Evolutionary conservation across 2,888 invertebrate species (phyloP), one percentile per base, ranked within the genome.

Genomic region (Dryobota labecula): DNA sequence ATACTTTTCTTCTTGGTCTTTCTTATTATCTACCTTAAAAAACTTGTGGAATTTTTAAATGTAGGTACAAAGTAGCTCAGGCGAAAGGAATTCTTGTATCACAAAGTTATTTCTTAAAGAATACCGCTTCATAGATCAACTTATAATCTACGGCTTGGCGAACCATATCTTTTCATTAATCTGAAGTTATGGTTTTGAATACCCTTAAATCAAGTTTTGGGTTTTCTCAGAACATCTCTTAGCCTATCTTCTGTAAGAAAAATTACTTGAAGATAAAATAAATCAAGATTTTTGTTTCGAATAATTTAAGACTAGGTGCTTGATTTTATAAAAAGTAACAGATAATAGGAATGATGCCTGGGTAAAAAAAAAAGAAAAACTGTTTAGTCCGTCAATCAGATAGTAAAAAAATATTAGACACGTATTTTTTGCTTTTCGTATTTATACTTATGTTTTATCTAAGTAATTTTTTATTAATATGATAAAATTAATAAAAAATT

Each of bases 21-120:
- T 84, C 57, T 76, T 76, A 62, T 58, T 73, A 58, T 67, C 33
- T 36, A 67, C 53, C 56, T 67, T 73, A 43, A 70, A 84, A 81
- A 62, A 65, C 49, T 60, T 70, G 57, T 49, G 73, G 70, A 84
- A 82, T 73, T 82, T 84, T 70, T 54, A 62, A 78, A 78, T 73
- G 60, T 51, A 73, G 49, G 47, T 56, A 76, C 65, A 72, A 78
- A 73, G 72, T 51, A 63, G 64, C 61, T 54, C 45, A 60, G 30
- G 15, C 36, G 30, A 70, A 73, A 69, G 47, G 60, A 67, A 73
- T 82, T 76, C 71, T 72, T 27, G 47, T 51, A 61, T 61, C 41
- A 70, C 58, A 41, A 73, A 71, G 36, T 60, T 68, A 54, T 65
- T 54, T 77, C 62, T 69, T 60, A 20, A 64, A 61, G 54, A 67